Evolutionary conservation across 2,797 vertebrate genomes (phyloP).

Genomic region (Hypotaenidia philippensis): DNA sequence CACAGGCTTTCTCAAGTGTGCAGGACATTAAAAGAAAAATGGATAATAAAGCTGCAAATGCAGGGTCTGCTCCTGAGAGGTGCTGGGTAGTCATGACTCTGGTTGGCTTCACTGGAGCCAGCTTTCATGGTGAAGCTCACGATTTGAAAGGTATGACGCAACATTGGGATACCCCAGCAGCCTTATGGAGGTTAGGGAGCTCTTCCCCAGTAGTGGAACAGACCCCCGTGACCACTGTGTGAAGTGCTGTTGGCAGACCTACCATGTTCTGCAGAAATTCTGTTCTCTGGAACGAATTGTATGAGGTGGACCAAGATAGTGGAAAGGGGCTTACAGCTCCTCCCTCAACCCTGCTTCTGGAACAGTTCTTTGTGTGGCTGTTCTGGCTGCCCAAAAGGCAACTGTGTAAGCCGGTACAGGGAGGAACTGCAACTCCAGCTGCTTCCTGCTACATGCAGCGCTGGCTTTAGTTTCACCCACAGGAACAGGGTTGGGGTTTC

Average conservation of each 20-base stretch:
- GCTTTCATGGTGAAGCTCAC: background rate
- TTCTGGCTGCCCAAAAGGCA: background rate
- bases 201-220: background rate
- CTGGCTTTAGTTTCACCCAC: background rate
- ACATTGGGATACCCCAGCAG: background rate
- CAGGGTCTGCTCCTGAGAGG: constrained; percentile 47
- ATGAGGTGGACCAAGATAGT: background rate
- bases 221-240: accelerated
- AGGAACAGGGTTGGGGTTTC: too few species aligned
- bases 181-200: background rate
- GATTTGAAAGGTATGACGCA: background rate
- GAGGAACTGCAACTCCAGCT: background rate
- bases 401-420: background rate
- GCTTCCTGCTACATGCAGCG: background rate
- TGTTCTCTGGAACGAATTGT: background rate
- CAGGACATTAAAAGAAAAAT: constrained; percentile 78
- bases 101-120: background rate
- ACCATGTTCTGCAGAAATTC: background rate
- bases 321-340: background rate
- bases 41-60: constrained; percentile 79
- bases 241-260: background rate
- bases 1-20: constrained; percentile 77
- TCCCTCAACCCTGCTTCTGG: background rate
- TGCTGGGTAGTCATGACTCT: background rate
- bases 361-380: background rate